phyloP scores from a whole-genome alignment of 1,140 invertebrate species.

The Heterodera carotae region DNA sequence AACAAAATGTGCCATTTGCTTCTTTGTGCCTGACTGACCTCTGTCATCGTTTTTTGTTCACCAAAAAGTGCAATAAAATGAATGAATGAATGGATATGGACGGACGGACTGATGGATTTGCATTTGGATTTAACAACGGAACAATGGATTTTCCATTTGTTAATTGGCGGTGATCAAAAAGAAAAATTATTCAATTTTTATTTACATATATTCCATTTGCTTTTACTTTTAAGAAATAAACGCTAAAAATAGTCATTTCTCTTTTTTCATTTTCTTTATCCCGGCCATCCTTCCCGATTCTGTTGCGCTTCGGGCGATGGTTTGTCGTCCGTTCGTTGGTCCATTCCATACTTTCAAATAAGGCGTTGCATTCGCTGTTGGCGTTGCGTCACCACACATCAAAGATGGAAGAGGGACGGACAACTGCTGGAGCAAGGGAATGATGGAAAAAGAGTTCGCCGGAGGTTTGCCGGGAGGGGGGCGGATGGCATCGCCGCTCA shows the following conservation, averaged over 20 bases:
- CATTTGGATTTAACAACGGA: background rate
- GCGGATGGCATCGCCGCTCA: too few relatives aligned
- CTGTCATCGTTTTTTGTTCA: background rate
- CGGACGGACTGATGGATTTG: background rate
- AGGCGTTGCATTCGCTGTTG: background rate
- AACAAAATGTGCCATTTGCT: background rate
- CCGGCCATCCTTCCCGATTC: background rate
- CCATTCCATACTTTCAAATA: background rate
- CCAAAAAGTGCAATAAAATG: background rate
- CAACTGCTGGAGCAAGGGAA: background rate
- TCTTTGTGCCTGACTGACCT: background rate
- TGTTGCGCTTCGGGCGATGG: background rate
- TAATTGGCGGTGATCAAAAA: too few relatives aligned
- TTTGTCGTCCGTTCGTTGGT: background rate
- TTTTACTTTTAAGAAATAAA: too few relatives aligned
- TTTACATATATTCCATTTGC: too few relatives aligned
- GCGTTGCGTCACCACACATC: constrained; percentile 1
- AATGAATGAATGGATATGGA: background rate
- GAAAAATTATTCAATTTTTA: too few relatives aligned
- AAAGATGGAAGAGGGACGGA: background rate
- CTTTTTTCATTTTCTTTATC: too few relatives aligned
- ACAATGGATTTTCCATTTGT: background rate
- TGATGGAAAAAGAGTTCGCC: background rate
- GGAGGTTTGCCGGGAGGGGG: too few relatives aligned
- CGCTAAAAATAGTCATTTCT: too few relatives aligned